phyloP scores from a whole-genome alignment of 2,888 invertebrate species.

The Gastracanthus pulcherrimus region DNA sequence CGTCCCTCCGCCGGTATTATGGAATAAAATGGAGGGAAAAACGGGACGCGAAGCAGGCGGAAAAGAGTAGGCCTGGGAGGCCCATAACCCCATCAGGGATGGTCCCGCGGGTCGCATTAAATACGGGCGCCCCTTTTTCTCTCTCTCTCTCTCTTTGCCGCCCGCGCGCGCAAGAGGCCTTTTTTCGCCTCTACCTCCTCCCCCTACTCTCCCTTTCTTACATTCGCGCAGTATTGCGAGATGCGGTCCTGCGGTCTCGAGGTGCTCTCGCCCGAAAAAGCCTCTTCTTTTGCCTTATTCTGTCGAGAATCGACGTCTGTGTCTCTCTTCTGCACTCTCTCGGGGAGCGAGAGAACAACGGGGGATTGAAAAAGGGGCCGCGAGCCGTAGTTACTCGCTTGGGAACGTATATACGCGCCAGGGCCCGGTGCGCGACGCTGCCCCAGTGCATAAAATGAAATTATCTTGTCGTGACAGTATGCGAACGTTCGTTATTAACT shows the following conservation, averaged over 20 bases:
- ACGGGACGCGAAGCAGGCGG: constrained; percentile 71
- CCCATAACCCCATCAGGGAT: constrained; percentile 81
- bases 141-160: constrained; percentile 10
- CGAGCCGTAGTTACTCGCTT: constrained; percentile 69
- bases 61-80: constrained; percentile 79
- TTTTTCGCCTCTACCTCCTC: constrained; percentile 9
- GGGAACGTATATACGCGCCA: too few species aligned
- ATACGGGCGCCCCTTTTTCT: constrained; percentile 54
- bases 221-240: neutral
- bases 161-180: constrained; percentile 27
- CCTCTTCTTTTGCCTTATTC: constrained; percentile 51
- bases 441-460: constrained; percentile 70
- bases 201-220: neutral
- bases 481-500: constrained; percentile 69
- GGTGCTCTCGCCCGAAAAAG: constrained; percentile 29
- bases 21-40: constrained; percentile 76
- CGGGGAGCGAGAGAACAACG: constrained; percentile 45
- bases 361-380: constrained; percentile 72
- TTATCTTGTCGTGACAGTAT: constrained; percentile 65
- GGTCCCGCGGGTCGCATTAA: constrained; percentile 75
- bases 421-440: constrained; percentile 51
- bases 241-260: constrained; percentile 34
- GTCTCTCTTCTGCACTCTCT: constrained; percentile 36
- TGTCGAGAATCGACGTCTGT: constrained; percentile 48
- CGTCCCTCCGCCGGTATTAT: constrained; percentile 71